Evolutionary conservation across 2,888 invertebrate genomes (phyloP).

Genomic region (Plagodis dolabraria): DNA sequence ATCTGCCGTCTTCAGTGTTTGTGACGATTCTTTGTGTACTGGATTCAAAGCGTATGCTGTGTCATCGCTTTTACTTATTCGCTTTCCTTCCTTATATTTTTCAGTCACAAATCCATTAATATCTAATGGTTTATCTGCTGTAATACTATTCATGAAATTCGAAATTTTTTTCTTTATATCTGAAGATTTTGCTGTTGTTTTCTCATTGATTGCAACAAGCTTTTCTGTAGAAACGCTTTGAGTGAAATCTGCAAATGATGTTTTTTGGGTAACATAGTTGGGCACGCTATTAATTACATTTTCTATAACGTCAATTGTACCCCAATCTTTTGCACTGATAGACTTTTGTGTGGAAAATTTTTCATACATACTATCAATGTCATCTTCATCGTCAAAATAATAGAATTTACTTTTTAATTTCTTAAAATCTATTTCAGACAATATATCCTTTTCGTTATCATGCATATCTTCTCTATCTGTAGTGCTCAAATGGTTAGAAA

Average conservation of each 20-base stretch:
- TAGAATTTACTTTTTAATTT: neutral
- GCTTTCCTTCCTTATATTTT: too few relatives aligned
- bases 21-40: neutral
- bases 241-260: neutral
- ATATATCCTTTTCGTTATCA: neutral
- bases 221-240: neutral
- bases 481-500: neutral
- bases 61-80: too few relatives aligned
- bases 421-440: neutral
- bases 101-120: too few relatives aligned
- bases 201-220: neutral
- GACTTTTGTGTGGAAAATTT: neutral
- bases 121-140: too few relatives aligned
- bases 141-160: too few relatives aligned
- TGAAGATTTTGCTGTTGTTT: neutral
- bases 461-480: neutral
- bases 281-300: slow-evolving; percentile 13
- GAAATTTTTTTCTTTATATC: too few relatives aligned
- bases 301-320: slow-evolving; percentile 8
- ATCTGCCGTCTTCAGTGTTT: too few relatives aligned
- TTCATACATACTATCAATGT: neutral
- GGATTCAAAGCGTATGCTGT: too few relatives aligned
- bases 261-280: slow-evolving; percentile 2
- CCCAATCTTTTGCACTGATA: slow-evolving; percentile 7
- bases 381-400: neutral